Evolutionary conservation across 2,797 vertebrate species (phyloP), one percentile per base, ranked within the genome.

Genomic region (Lophius americanus): DNA sequence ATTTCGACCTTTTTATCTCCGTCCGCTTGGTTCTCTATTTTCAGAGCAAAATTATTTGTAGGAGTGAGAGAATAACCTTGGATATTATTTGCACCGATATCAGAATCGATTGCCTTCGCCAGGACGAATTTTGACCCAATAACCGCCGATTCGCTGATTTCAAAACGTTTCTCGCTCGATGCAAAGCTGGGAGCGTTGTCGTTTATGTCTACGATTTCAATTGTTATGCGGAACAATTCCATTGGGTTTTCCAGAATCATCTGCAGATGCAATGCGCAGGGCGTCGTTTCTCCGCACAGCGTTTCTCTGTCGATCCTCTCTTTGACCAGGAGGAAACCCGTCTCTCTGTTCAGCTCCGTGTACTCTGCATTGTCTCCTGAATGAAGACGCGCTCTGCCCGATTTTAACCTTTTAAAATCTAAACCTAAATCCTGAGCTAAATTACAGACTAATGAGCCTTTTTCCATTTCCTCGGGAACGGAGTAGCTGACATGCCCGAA

Each of bases 341-440:
- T 35, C 8, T 51, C 50, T 51, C 50, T 11, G 9, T 51, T 36
- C 32, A 51, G 50, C 32, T 51, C 50, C 76, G 96, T 92, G 76
- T 93, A 94, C 55, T 91, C 79, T 2, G 32, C 41, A 39, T 60
- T 85, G 42, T 86, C 83, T 46, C 83, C 80, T 0, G 79, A 68
- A 77, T 92, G 84, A 69, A 96, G 86, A 1, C 88, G 91, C 67
- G 95, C 83, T 68, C 82, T 91, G 5, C 95, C 93, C 0, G 50
- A 83, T 44, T 86, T 89, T 41, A 96, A 84, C 44, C 88, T 86
- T 60, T 79, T 84, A 2, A 90, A 62, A 56, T 93, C 82, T 9
- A 87, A 59, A 51, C 90, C 94, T 58, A 97, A 85, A 84, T 96
- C 95, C 9, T 82, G 85, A 72, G 92, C 94, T 81, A 96, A 87